Conservation (phyloP, 2,113 vertebrate species). For the Parotia lawesii region DNA sequence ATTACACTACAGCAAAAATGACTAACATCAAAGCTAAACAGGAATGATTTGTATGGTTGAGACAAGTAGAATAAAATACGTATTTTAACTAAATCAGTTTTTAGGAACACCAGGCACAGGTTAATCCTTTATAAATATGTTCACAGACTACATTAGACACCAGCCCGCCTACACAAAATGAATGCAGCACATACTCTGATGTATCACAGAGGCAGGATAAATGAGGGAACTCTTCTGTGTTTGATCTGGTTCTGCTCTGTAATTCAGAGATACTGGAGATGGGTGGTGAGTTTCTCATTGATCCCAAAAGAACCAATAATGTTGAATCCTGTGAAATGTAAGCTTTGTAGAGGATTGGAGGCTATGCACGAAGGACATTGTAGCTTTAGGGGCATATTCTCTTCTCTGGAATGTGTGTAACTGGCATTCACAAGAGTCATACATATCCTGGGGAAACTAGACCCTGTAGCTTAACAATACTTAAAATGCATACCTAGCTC, state of each 20-base stretch:
- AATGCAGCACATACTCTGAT: slow-evolving; percentile 37
- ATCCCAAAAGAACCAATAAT: slow-evolving; percentile 43
- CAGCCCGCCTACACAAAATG: slow-evolving; percentile 46
- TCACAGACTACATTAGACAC: slow-evolving; percentile 63
- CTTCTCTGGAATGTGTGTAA: slow-evolving; percentile 9
- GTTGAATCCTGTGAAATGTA: slow-evolving; percentile 40
- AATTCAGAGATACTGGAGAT: slow-evolving; percentile 42
- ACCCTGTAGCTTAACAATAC: slow-evolving; percentile 29
- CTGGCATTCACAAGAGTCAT: slow-evolving; percentile 24
- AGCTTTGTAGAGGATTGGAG: slow-evolving; percentile 40
- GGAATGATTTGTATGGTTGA: slow-evolving; percentile 23
- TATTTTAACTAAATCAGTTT: slow-evolving; percentile 54
- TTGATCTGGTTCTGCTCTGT: slow-evolving; percentile 36
- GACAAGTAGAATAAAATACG: slow-evolving; percentile 46
- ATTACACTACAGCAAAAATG: slow-evolving; percentile 3
- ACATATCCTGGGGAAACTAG: slow-evolving; percentile 23
- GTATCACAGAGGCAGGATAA: slow-evolving; percentile 20
- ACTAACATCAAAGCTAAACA: slow-evolving; percentile 28
- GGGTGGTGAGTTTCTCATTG: slow-evolving; percentile 36
- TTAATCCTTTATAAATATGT: slow-evolving; percentile 63
- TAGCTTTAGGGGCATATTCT: slow-evolving; percentile 52
- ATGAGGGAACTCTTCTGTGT: slow-evolving; percentile 20
- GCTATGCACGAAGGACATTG: slow-evolving; percentile 19
- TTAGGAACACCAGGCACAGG: slow-evolving; percentile 44
- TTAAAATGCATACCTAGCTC: slow-evolving; percentile 38